Conservation (phyloP, 2,888 invertebrate genomes). For the Atethmia centrago region DNA sequence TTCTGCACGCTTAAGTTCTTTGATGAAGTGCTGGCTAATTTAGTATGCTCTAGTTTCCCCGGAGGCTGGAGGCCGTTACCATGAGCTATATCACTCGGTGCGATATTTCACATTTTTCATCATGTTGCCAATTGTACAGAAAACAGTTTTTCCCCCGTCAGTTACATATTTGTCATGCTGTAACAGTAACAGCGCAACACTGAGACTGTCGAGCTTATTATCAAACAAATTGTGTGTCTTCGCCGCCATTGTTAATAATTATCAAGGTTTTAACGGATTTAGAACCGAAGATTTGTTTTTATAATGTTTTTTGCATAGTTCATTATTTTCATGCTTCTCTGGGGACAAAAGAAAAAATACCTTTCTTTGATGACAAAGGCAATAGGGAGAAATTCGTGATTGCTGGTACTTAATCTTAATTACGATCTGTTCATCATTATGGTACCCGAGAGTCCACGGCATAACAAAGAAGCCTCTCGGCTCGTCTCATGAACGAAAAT, state of each 20-base stretch:
- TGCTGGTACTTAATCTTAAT: slow-evolving; percentile 41
- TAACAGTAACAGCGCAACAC: slow-evolving; percentile 24
- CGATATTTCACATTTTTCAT: slow-evolving; percentile 58
- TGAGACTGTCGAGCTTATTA: slow-evolving; percentile 36
- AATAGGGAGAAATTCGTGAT: slow-evolving; percentile 15
- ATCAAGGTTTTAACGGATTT: slow-evolving; percentile 35
- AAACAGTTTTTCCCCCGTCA: slow-evolving; percentile 35
- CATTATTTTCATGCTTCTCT: slow-evolving; percentile 23
- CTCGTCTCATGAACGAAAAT: slow-evolving; percentile 14
- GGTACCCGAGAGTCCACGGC: slow-evolving; percentile 1
- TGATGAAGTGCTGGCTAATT: slow-evolving; percentile 67
- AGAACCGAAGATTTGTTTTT: slow-evolving; percentile 19
- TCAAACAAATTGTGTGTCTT: slow-evolving; percentile 32
- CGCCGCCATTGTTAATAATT: slow-evolving; percentile 24
- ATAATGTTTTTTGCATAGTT: slow-evolving; percentile 11
- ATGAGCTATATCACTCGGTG: slow-evolving; percentile 72
- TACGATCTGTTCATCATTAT: slow-evolving; percentile 42
- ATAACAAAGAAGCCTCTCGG: slow-evolving; percentile 24
- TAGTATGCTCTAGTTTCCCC: slow-evolving; percentile 65
- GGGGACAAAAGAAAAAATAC: slow-evolving; percentile 10
- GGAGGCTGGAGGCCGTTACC: slow-evolving; percentile 69
- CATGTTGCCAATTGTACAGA: slow-evolving; percentile 51
- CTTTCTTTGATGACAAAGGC: slow-evolving; percentile 22
- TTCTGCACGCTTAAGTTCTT: slow-evolving; percentile 66
- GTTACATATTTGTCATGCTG: slow-evolving; percentile 43